Percentiles rank a stretch among this genome's conserved stretches.
These are phyloP conservation scores for Therioaphis trifolii DNA, from an alignment of 2,888 invertebrate genomes.

Conservation along the genomic window DNA sequence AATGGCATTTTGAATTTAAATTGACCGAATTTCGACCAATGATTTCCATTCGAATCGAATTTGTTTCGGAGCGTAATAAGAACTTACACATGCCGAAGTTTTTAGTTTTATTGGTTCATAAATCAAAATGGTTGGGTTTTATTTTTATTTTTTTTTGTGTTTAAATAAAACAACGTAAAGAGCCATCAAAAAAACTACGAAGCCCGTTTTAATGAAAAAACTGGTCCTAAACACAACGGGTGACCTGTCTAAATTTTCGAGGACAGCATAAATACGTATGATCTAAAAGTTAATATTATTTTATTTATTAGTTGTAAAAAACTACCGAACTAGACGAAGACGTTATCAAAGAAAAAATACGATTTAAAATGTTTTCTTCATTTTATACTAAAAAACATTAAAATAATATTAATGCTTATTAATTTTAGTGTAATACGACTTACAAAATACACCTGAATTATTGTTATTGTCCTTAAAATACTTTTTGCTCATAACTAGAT, in stretches of 20 bases:
- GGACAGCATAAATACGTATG: neutral
- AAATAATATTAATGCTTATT: no score
- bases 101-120: conserved; percentile 18
- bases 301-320: no score
- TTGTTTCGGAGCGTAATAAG: conserved; percentile 23
- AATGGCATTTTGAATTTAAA: conserved; percentile 26
- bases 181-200: neutral
- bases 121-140: conserved; percentile 25
- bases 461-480: no score
- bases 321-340: no score
- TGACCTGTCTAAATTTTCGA: conserved; percentile 3
- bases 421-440: no score
- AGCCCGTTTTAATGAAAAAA: conserved; percentile 12
- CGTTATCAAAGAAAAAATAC: no score
- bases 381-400: no score
- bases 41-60: conserved; percentile 39
- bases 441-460: no score
- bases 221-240: neutral
- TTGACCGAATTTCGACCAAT: neutral
- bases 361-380: no score
- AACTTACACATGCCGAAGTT: neutral
- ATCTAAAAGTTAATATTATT: neutral
- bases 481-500: no score
- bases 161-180: conserved; percentile 33
- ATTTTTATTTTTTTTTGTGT: no score